Conservation (phyloP, 2,113 vertebrate species). For the Sapajus apella region DNA sequence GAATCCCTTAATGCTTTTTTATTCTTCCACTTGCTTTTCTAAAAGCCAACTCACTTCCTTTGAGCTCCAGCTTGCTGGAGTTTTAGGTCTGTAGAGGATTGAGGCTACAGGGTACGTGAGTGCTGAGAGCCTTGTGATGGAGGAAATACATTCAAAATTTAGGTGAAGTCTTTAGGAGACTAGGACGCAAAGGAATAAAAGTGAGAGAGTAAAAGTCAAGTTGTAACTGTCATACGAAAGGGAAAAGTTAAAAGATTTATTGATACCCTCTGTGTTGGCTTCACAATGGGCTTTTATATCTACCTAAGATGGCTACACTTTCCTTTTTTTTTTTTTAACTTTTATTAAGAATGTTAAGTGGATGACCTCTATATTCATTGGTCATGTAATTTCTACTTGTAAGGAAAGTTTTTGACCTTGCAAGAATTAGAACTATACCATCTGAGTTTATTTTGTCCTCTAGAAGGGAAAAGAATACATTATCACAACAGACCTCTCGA, state of each 20-base stretch:
- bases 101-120: not conserved
- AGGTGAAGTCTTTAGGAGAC: not conserved
- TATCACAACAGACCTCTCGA: conserved; percentile 74
- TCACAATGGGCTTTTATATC: not conserved
- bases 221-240: not conserved
- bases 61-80: not conserved
- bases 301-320: not conserved
- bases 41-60: not conserved
- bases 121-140: not conserved
- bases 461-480: conserved; percentile 71
- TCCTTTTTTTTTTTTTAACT: conserved; percentile 57
- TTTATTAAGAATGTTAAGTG: conserved; percentile 54
- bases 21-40: not conserved
- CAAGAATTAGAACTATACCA: conserved; percentile 72
- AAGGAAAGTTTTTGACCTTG: conserved; percentile 68
- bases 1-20: not conserved
- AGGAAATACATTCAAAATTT: not conserved
- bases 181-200: not conserved
- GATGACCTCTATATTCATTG: conserved; percentile 24
- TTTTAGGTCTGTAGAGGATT: not conserved
- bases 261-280: not conserved
- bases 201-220: not conserved
- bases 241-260: not conserved
- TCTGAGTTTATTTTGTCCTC: conserved; percentile 74
- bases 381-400: conserved; percentile 21